phyloP scores from a whole-genome alignment of 1,140 invertebrate genomes.

The Helicoverpa armigera region DNA sequence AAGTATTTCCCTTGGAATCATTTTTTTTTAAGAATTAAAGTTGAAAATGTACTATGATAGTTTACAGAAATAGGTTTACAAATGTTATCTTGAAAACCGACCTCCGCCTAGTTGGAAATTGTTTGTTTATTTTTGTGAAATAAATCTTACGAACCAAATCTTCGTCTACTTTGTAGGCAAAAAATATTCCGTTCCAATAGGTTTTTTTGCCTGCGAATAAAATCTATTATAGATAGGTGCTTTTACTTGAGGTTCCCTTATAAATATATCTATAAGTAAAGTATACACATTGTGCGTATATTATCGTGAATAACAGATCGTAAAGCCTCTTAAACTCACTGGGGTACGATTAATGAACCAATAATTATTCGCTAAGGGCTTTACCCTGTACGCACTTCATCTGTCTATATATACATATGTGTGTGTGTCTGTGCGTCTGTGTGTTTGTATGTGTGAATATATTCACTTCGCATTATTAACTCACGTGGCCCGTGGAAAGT shows the following conservation, averaged over 20 bases:
- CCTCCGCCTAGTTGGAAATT: too few relatives aligned
- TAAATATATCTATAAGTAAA: neutral
- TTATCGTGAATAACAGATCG: conserved; percentile 46
- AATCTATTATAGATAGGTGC: conserved; percentile 5
- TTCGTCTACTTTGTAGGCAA: too few relatives aligned
- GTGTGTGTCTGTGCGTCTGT: neutral
- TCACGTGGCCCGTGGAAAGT: neutral
- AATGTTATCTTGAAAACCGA: too few relatives aligned
- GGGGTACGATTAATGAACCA: conserved; percentile 52
- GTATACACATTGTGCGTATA: conserved; percentile 11
- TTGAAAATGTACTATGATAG: too few relatives aligned
- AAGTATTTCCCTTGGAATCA: too few relatives aligned
- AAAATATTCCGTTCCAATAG: neutral
- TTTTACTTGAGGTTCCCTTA: neutral
- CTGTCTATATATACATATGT: neutral
- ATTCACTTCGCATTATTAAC: neutral
- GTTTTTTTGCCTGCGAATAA: conserved; percentile 4
- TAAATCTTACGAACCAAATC: too few relatives aligned
- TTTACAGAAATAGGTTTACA: too few relatives aligned
- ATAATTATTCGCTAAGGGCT: conserved; percentile 55
- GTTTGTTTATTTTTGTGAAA: too few relatives aligned
- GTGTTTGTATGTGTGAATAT: neutral
- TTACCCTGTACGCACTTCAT: conserved; percentile 47
- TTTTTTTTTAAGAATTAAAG: too few relatives aligned
- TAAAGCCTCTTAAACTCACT: conserved; percentile 47